Percentiles rank a stretch among this genome's conserved stretches.
Evolutionary conservation across 2,888 invertebrate genomes (phyloP).

Genomic region (Rhorus exstirpatorius): DNA sequence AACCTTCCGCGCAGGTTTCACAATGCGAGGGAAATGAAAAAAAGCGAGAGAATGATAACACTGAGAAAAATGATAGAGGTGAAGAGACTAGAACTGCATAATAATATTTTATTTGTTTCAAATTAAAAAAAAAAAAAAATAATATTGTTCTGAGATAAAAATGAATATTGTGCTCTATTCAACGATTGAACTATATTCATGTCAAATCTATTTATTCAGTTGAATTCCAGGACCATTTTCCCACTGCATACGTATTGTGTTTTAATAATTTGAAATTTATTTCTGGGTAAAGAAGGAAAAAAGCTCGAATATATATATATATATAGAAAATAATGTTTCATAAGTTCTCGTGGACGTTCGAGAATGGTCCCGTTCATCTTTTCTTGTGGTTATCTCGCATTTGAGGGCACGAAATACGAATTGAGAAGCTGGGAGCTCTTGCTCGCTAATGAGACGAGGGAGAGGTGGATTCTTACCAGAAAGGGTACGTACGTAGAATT

Average conservation of each 20-base stretch:
- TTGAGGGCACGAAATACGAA: constrained; percentile 38
- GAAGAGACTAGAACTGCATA: neutral
- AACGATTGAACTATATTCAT: too few species aligned
- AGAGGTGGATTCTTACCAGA: constrained; percentile 36
- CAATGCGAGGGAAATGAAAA: constrained; percentile 10
- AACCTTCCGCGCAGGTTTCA: neutral
- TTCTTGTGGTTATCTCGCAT: constrained; percentile 18
- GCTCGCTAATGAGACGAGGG: constrained; percentile 64
- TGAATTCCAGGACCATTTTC: too few species aligned
- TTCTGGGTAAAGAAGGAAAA: neutral
- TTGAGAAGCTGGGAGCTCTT: constrained; percentile 31
- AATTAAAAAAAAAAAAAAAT: too few species aligned
- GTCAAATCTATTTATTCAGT: too few species aligned
- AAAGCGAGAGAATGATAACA: neutral
- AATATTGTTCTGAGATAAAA: too few species aligned
- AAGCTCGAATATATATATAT: neutral
- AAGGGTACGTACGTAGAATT: too few species aligned
- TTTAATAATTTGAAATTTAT: neutral
- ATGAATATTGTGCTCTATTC: too few species aligned
- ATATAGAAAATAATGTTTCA: neutral
- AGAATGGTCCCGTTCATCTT: constrained; percentile 38
- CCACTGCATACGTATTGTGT: neutral
- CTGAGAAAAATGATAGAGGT: neutral
- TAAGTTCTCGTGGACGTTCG: constrained; percentile 8
- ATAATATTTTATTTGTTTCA: neutral